Conservation (phyloP, 2,888 invertebrate species). For the Microplitis manilae region DNA sequence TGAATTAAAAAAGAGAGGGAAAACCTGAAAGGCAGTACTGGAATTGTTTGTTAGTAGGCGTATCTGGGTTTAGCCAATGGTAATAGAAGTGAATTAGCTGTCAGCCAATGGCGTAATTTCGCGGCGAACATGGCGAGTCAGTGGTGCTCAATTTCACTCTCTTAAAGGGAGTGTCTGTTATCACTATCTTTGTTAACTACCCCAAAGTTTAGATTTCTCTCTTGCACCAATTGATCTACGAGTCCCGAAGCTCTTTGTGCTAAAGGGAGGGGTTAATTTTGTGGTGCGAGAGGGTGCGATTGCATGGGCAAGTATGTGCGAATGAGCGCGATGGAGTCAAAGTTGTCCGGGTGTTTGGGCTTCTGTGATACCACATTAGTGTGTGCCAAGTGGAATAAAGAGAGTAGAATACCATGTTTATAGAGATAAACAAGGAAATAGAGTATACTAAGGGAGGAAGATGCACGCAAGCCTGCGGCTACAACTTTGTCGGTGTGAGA, state of each 20-base stretch:
- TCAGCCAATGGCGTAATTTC: constrained; percentile 38
- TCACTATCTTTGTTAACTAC: constrained; percentile 29
- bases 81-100: constrained; percentile 14
- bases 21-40: constrained; percentile 46
- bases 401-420: constrained; percentile 29
- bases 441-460: constrained; percentile 26
- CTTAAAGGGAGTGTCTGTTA: constrained; percentile 39
- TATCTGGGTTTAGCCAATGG: constrained; percentile 60
- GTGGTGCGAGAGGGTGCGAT: constrained; percentile 43
- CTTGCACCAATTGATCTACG: constrained; percentile 35
- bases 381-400: constrained; percentile 21
- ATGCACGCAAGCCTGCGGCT: constrained; percentile 48
- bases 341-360: constrained; percentile 46
- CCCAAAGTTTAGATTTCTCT: constrained; percentile 11
- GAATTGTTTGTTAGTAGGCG: constrained; percentile 53
- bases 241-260: constrained; percentile 28
- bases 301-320: constrained; percentile 42
- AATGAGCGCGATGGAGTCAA: constrained; percentile 22
- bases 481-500: constrained; percentile 56
- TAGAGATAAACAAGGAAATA: constrained; percentile 31
- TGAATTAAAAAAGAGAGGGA: constrained; percentile 31
- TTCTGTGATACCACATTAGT: constrained; percentile 47
- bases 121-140: constrained; percentile 68
- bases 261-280: constrained; percentile 47
- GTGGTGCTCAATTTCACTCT: constrained; percentile 62